These are phyloP conservation scores for Propsilocerus akamusi DNA, from an alignment of 1,140 invertebrate genomes.

Conservation along the genomic window DNA sequence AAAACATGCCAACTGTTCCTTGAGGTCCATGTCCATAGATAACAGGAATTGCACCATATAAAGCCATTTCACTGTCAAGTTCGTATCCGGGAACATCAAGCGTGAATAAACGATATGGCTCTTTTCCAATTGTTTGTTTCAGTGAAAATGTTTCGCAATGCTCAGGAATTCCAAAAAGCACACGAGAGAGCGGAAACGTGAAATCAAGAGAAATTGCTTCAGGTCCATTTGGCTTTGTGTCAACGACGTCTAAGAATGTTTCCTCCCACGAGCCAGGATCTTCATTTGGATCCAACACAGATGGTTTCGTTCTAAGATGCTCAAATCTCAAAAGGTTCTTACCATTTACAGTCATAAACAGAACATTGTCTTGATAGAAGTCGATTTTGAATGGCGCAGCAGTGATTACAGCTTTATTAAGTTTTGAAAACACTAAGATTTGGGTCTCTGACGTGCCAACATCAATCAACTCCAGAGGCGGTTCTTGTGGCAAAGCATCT, in stretches of 20 bases:
- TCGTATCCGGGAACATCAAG: slow-evolving; percentile 99
- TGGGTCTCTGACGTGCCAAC: background rate
- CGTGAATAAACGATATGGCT: slow-evolving; percentile 95
- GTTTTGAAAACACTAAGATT: slow-evolving; percentile 16
- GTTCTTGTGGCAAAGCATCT: slow-evolving; percentile 51
- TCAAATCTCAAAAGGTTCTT: slow-evolving; percentile 84
- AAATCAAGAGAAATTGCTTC: slow-evolving; percentile 91
- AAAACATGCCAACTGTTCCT: slow-evolving; percentile 76
- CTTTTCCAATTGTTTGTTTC: slow-evolving; percentile 58
- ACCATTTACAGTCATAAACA: slow-evolving; percentile 72
- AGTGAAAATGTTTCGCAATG: slow-evolving; percentile 85
- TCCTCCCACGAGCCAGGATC: slow-evolving; percentile 90
- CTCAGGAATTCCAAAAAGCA: slow-evolving; percentile 85
- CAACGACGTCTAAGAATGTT: slow-evolving; percentile 84
- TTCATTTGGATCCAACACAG: slow-evolving; percentile 13
- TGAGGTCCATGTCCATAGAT: slow-evolving; percentile 86
- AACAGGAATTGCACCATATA: slow-evolving; percentile 91
- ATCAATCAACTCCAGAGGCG: slow-evolving; percentile 21
- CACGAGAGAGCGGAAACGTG: slow-evolving; percentile 74
- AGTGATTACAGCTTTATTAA: slow-evolving; percentile 50
- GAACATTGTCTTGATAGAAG: slow-evolving; percentile 50
- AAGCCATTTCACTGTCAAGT: slow-evolving; percentile 79
- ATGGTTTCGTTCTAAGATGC: slow-evolving; percentile 52
- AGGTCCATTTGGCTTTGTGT: slow-evolving; percentile 84
- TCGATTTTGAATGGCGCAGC: slow-evolving; percentile 70